These are phyloP conservation scores for Holothuria scabra DNA, from an alignment of 53 echinoderm and acorn worm species.

Conservation along the genomic window DNA sequence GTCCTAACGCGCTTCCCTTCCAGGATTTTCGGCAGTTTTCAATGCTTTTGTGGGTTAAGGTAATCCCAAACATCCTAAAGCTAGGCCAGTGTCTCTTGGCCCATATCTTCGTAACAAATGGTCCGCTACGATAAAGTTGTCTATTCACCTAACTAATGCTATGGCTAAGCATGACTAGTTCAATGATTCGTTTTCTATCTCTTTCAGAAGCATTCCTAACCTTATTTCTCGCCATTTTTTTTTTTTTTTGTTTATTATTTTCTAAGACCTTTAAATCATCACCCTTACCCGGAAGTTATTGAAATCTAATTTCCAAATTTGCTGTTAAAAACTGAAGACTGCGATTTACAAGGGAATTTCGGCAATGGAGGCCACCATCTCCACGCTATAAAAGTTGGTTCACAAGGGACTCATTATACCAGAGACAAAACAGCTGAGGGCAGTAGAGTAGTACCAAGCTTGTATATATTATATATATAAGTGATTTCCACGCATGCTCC, in stretches of 20 bases:
- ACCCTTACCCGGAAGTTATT: background rate
- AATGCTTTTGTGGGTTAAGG: too few relatives aligned
- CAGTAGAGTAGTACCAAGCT: too few relatives aligned
- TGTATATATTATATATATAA: too few relatives aligned
- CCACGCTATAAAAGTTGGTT: background rate
- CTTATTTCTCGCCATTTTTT: constrained; percentile 42
- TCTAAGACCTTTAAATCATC: constrained; percentile 14
- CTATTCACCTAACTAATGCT: constrained; percentile 12
- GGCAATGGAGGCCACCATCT: background rate
- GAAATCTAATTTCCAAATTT: background rate
- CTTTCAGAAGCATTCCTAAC: constrained; percentile 38
- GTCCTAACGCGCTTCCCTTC: background rate
- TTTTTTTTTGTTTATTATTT: constrained; percentile 2
- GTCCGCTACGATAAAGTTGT: constrained; percentile 9
- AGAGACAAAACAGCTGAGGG: too few relatives aligned
- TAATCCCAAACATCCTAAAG: background rate
- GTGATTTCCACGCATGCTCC: too few relatives aligned
- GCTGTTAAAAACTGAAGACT: background rate
- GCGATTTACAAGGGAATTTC: background rate
- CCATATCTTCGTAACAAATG: constrained; percentile 32
- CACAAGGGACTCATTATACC: too few relatives aligned
- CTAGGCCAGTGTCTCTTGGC: constrained; percentile 46
- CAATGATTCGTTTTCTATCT: constrained; percentile 35
- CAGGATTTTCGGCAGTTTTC: background rate
- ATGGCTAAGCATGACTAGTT: constrained; percentile 2